Evolutionary conservation across 2,113 vertebrate species (phyloP).

Genomic region (Hippocampus comes): DNA sequence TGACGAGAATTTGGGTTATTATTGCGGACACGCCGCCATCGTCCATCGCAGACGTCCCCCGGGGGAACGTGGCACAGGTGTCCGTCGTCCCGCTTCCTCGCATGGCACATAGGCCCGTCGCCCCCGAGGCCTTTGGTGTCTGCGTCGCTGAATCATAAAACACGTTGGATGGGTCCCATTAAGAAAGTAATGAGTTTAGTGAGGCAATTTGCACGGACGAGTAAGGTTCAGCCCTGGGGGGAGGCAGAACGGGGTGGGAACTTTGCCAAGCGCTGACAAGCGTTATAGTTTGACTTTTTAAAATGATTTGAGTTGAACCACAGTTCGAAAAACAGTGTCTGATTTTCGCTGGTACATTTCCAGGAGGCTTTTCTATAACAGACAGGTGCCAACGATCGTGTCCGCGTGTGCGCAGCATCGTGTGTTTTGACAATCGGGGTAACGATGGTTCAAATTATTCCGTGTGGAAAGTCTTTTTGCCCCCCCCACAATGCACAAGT

Average conservation of each 20-base stretch:
- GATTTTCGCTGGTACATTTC: too few relatives aligned
- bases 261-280: background rate
- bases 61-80: slow-evolving; percentile 52
- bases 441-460: too few relatives aligned
- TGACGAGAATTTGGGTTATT: slow-evolving; percentile 26
- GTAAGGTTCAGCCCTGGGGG: slow-evolving; percentile 48
- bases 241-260: slow-evolving; percentile 7
- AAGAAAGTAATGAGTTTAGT: slow-evolving; percentile 64
- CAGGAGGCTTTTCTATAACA: too few relatives aligned
- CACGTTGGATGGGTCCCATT: slow-evolving; percentile 60
- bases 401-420: too few relatives aligned
- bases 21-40: background rate
- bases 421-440: too few relatives aligned
- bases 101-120: slow-evolving; percentile 38
- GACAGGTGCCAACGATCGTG: too few relatives aligned
- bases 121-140: slow-evolving; percentile 43
- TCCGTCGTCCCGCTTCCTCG: slow-evolving; percentile 37
- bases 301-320: too few relatives aligned
- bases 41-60: slow-evolving; percentile 19
- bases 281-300: too few relatives aligned
- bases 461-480: too few relatives aligned
- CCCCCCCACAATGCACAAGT: too few relatives aligned
- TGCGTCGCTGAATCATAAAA: slow-evolving; percentile 62
- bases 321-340: too few relatives aligned
- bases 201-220: slow-evolving; percentile 52